Conservation (phyloP, 2,888 invertebrate species). For the Micropterix aruncella region DNA sequence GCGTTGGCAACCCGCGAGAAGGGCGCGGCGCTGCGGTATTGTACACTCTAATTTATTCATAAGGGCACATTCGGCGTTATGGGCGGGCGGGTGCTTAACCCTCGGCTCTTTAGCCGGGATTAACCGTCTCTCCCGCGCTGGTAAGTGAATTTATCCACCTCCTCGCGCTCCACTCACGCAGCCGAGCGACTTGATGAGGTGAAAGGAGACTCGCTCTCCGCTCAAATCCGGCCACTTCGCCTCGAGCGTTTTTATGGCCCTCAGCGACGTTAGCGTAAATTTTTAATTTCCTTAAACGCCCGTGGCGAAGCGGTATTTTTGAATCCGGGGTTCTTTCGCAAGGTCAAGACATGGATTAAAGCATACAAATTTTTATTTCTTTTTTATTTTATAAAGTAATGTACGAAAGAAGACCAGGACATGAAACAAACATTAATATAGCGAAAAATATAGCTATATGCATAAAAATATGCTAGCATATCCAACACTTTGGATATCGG, state of each 20-base stretch:
- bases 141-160: not conserved
- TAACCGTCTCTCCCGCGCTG: conserved; percentile 7
- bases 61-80: conserved; percentile 7
- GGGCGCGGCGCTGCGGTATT: conserved; percentile 9
- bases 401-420: no score
- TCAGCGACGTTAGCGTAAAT: not conserved
- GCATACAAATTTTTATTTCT: no score
- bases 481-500: no score
- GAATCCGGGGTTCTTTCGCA: no score
- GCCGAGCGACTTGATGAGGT: not conserved
- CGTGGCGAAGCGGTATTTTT: no score
- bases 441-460: no score
- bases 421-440: no score
- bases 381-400: no score
- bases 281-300: not conserved
- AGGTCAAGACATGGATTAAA: no score
- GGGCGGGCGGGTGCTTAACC: conserved; percentile 8
- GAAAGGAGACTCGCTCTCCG: not conserved
- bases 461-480: no score
- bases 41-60: conserved; percentile 13
- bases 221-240: not conserved
- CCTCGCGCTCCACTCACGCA: conserved; percentile 2
- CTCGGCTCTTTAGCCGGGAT: conserved; percentile 11
- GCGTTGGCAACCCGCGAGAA: not conserved
- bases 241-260: not conserved